These are phyloP conservation scores for Spilarctia lutea DNA, from an alignment of 2,888 invertebrate genomes.

Conservation along the genomic window DNA sequence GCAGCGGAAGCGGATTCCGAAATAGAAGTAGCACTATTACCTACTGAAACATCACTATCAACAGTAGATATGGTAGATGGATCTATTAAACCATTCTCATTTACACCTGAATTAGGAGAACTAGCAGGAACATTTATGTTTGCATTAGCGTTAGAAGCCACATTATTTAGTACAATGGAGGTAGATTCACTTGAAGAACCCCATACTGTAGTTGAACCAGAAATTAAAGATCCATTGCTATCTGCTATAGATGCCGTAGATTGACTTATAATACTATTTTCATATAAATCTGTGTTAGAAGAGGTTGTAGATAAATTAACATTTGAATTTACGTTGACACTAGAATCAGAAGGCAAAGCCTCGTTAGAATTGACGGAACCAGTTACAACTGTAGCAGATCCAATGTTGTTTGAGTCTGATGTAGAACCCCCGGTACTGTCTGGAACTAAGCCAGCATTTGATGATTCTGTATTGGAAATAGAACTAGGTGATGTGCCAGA, in stretches of 20 bases:
- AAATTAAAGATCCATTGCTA: neutral
- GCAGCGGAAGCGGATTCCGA: neutral
- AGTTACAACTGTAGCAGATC: neutral
- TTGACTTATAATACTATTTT: neutral
- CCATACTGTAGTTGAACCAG: neutral
- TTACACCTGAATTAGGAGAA: neutral
- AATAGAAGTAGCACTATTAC: neutral
- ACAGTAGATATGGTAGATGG: neutral
- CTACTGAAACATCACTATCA: neutral
- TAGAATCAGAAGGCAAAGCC: neutral
- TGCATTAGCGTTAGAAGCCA: neutral
- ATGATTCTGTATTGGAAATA: conserved; percentile 7
- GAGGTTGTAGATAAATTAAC: neutral
- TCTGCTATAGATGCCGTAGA: neutral
- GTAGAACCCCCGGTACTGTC: neutral
- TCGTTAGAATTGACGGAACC: neutral
- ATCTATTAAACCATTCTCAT: neutral
- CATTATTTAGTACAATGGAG: neutral
- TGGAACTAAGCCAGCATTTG: neutral
- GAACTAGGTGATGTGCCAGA: neutral
- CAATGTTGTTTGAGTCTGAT: neutral
- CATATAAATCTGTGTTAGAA: neutral
- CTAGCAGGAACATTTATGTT: neutral
- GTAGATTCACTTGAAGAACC: neutral
- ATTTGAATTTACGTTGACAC: neutral